A percentile compares a stretch with the other conserved stretches of the same genome.
These are phyloP conservation scores for Exaiptasia diaphana DNA, from an alignment of 64 coral and sea anemone species.

Conservation along the genomic window DNA sequence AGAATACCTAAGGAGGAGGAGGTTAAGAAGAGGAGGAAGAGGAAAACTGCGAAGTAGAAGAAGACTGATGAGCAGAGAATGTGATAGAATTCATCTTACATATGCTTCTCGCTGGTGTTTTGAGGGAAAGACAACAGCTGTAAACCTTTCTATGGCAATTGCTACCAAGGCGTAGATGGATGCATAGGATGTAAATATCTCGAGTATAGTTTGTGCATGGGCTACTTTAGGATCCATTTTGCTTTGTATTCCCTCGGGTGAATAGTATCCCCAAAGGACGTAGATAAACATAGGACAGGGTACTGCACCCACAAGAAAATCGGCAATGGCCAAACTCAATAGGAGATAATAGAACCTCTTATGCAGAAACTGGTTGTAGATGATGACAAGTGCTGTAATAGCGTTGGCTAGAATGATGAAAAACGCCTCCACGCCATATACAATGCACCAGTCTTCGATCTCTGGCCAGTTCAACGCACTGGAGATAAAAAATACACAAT, in stretches of 20 bases:
- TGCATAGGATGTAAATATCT: constrained; percentile 40
- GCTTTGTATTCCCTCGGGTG: not conserved
- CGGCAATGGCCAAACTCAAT: constrained; percentile 46
- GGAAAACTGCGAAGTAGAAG: too few relatives aligned
- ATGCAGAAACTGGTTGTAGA: constrained; percentile 1
- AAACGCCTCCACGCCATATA: constrained; percentile 41
- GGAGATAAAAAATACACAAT: too few relatives aligned
- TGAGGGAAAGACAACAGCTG: constrained; percentile 16
- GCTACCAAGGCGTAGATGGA: constrained; percentile 34
- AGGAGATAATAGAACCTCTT: constrained; percentile 34
- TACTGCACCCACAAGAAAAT: constrained; percentile 27
- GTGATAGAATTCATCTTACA: too few relatives aligned
- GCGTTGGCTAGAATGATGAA: constrained; percentile 10
- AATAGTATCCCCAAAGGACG: not conserved
- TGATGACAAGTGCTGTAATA: constrained; percentile 13
- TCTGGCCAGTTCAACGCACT: too few relatives aligned
- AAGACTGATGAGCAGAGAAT: too few relatives aligned
- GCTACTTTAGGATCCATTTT: not conserved
- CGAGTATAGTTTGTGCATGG: constrained; percentile 27
- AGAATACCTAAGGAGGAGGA: too few relatives aligned
- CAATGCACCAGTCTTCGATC: constrained; percentile 29
- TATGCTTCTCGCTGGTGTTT: too few relatives aligned
- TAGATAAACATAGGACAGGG: constrained; percentile 36
- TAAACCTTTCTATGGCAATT: constrained; percentile 50
- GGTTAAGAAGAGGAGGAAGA: too few relatives aligned